These are phyloP conservation scores for Sphyrna mokarran DNA, from an alignment of 2,113 vertebrate species.

Conservation along the genomic window DNA sequence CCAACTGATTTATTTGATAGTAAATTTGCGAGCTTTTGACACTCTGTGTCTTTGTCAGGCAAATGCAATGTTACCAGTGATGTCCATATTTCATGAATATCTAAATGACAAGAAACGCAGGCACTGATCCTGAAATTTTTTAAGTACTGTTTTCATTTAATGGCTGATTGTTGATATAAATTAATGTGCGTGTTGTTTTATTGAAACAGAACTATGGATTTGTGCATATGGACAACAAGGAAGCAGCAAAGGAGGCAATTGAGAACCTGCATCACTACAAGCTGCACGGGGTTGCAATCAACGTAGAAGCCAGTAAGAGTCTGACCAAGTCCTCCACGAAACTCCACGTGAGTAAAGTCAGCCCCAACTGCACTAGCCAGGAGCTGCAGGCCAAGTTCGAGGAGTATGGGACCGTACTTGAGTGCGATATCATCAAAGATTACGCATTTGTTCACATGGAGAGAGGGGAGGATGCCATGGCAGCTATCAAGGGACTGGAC, in stretches of 20 bases:
- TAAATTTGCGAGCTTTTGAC: no score
- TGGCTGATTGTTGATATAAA: background rate
- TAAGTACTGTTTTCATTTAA: background rate
- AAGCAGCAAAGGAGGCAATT: slow-evolving; percentile 83
- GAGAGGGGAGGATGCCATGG: slow-evolving; percentile 84
- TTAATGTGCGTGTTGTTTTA: background rate
- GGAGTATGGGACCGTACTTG: slow-evolving; percentile 81
- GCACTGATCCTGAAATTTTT: background rate
- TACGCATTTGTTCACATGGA: slow-evolving; percentile 98
- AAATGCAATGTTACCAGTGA: no score
- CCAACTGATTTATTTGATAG: no score
- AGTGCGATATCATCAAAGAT: slow-evolving; percentile 95
- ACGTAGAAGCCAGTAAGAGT: slow-evolving; percentile 85
- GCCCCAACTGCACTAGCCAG: slow-evolving; percentile 74
- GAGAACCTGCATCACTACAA: slow-evolving; percentile 87
- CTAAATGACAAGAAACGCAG: background rate
- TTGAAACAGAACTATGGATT: slow-evolving; percentile 78
- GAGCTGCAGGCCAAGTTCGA: slow-evolving; percentile 90
- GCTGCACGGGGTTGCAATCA: slow-evolving; percentile 85
- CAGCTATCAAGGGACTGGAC: slow-evolving; percentile 85
- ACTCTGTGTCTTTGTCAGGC: no score
- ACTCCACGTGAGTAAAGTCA: slow-evolving; percentile 87
- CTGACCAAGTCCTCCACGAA: slow-evolving; percentile 82
- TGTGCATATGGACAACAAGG: slow-evolving; percentile 86
- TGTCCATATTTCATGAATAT: no score